A percentile compares a stretch with the other conserved stretches of the same genome.
These are phyloP conservation scores for Drosophila tsacasi DNA, from an alignment of 1,140 invertebrate genomes.

Conservation along the genomic window DNA sequence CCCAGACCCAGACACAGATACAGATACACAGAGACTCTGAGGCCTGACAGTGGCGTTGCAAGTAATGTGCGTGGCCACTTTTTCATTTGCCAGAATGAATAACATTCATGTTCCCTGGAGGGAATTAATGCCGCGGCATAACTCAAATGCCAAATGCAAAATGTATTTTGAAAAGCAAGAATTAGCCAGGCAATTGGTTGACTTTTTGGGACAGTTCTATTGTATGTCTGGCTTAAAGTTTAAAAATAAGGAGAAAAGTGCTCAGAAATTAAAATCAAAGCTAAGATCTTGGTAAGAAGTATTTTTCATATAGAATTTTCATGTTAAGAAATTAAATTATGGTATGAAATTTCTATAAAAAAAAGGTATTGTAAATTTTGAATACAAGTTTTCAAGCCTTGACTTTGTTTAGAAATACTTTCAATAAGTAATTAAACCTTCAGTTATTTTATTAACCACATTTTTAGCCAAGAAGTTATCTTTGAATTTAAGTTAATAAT, in stretches of 20 bases:
- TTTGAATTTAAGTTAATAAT: no score
- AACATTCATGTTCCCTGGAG: conserved; percentile 62
- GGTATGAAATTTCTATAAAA: no score
- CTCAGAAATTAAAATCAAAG: not conserved
- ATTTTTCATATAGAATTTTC: not conserved
- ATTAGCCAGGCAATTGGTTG: conserved; percentile 10
- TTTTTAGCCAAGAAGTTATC: no score
- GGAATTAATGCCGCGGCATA: conserved; percentile 72
- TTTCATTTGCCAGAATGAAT: conserved; percentile 59
- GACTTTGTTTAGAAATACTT: not conserved
- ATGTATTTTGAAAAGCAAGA: conserved; percentile 29
- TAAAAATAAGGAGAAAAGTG: no score
- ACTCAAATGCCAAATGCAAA: conserved; percentile 57
- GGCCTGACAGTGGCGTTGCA: not conserved
- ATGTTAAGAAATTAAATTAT: no score
- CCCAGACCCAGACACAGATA: not conserved
- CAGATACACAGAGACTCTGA: not conserved
- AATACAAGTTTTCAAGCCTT: no score
- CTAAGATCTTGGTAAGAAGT: not conserved
- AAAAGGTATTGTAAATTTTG: no score
- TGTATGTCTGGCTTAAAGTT: not conserved
- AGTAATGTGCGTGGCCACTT: conserved; percentile 69
- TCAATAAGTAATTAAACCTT: no score
- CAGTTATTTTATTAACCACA: no score
- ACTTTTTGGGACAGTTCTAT: not conserved